phyloP scores from a whole-genome alignment of 2,888 invertebrate species.

The Cataglyphis albicans region DNA sequence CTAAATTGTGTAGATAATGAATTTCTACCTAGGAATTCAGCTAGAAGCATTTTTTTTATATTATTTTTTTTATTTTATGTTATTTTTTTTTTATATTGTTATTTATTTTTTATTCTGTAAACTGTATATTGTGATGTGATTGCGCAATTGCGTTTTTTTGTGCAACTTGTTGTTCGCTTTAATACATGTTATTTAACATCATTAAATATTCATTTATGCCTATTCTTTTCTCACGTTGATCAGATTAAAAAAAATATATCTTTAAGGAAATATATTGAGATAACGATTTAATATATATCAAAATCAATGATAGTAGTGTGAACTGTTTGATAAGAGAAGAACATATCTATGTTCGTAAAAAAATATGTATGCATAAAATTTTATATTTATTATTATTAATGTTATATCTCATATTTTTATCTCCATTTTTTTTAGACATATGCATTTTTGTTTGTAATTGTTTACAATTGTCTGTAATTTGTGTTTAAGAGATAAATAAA shows the following conservation, averaged over 20 bases:
- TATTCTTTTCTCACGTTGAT: conserved; percentile 2
- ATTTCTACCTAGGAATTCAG: background rate
- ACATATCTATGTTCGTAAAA: background rate
- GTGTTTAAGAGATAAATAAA: background rate
- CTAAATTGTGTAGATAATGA: background rate
- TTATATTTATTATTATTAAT: conserved; percentile 5
- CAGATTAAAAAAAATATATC: conserved; percentile 32
- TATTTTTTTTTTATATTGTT: background rate
- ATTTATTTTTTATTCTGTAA: conserved; percentile 15
- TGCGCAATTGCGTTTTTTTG: conserved; percentile 29
- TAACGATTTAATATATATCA: conserved; percentile 13
- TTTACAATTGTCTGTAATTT: background rate
- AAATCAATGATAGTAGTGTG: background rate
- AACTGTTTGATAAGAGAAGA: background rate
- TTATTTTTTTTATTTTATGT: too few relatives aligned
- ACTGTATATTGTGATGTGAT: conserved; percentile 2
- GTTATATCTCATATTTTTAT: background rate
- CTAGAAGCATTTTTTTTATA: background rate
- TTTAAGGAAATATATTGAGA: conserved; percentile 13
- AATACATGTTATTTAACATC: conserved; percentile 18
- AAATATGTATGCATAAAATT: background rate
- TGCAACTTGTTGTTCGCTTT: conserved; percentile 13
- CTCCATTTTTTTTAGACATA: background rate
- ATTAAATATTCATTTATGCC: conserved; percentile 42
- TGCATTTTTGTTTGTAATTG: background rate